A percentile compares a stretch with the other conserved stretches of the same genome.
These are phyloP conservation scores for Sitobion miscanthi DNA, from an alignment of 1,140 invertebrate genomes.

Conservation along the genomic window DNA sequence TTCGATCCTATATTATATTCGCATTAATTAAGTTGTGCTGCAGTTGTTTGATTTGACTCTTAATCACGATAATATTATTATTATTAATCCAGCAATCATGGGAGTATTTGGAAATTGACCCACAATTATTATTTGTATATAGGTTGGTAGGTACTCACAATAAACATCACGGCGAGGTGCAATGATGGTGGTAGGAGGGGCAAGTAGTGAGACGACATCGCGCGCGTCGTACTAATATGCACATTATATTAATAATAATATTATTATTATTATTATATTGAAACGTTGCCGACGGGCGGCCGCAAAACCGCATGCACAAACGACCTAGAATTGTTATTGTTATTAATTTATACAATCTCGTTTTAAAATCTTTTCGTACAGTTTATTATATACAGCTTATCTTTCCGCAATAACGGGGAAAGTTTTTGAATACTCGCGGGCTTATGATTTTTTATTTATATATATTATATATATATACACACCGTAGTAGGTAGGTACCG, in stretches of 20 bases:
- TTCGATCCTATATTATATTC: background rate
- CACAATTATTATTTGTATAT: background rate
- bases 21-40: background rate
- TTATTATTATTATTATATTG: background rate
- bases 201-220: background rate
- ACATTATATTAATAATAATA: no score
- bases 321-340: slow-evolving; percentile 25
- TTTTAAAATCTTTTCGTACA: slow-evolving; percentile 40
- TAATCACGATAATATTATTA: background rate
- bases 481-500: background rate
- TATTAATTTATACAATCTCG: slow-evolving; percentile 24
- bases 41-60: background rate
- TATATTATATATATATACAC: background rate
- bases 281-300: slow-evolving; percentile 37
- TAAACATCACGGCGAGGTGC: background rate
- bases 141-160: background rate
- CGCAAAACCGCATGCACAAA: slow-evolving; percentile 42
- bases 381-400: background rate
- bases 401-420: slow-evolving; percentile 23
- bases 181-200: background rate
- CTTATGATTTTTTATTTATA: background rate
- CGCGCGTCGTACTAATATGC: no score
- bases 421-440: slow-evolving; percentile 19
- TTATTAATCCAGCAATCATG: background rate
- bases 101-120: slow-evolving; percentile 7